These are phyloP conservation scores for Chironomus striatipennis DNA, from an alignment of 1,140 invertebrate genomes.

Conservation along the genomic window DNA sequence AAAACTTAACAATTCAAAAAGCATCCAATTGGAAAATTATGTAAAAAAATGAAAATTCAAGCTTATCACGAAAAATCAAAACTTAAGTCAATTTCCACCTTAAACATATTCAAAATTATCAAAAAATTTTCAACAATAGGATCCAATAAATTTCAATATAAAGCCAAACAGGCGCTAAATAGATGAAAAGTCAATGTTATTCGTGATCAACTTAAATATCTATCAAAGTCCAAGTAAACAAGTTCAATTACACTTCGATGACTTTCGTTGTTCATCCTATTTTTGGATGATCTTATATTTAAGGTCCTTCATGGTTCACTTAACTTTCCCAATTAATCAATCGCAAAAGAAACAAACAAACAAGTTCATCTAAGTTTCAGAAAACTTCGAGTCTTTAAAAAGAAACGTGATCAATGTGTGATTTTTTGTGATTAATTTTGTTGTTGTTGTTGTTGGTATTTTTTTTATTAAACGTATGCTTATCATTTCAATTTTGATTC, in stretches of 20 bases:
- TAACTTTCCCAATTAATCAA: neutral
- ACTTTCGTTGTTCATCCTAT: neutral
- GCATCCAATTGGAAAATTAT: too few relatives aligned
- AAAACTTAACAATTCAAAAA: too few relatives aligned
- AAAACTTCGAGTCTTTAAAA: neutral
- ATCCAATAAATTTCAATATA: too few relatives aligned
- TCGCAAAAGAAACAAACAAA: neutral
- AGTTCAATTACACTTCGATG: neutral
- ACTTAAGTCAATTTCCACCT: too few relatives aligned
- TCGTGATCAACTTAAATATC: neutral
- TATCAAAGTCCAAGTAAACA: conserved; percentile 8
- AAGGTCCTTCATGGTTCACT: neutral
- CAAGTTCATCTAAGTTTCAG: neutral
- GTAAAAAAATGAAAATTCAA: too few relatives aligned
- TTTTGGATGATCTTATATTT: neutral
- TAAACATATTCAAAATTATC: too few relatives aligned
- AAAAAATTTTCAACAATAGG: too few relatives aligned
- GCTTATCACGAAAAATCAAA: too few relatives aligned
- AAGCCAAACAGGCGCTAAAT: too few relatives aligned
- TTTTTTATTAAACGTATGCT: too few relatives aligned
- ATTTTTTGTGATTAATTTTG: neutral
- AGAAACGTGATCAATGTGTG: neutral
- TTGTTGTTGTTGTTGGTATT: too few relatives aligned
- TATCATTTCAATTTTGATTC: too few relatives aligned
- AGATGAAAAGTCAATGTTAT: neutral